Evolutionary conservation across 2,797 vertebrate genomes (phyloP).

Genomic region (Spatula clypeata): DNA sequence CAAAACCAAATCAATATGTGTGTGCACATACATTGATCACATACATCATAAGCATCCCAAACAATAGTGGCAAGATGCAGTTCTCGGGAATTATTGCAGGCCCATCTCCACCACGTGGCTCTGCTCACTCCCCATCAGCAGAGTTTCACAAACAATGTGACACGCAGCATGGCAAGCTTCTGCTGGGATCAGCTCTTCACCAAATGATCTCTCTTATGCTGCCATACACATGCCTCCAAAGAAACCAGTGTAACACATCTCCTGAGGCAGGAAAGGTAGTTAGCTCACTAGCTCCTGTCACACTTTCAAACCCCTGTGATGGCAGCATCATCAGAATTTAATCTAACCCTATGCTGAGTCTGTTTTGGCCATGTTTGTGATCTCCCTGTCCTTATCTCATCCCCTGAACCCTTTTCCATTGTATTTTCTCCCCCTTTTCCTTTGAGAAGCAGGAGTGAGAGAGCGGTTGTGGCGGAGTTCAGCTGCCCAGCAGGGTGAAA

Average conservation of each 20-base stretch:
- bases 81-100: background rate
- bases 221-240: rapidly evolving
- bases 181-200: background rate
- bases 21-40: background rate
- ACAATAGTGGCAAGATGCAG: background rate
- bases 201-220: background rate
- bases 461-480: no score
- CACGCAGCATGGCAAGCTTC: rapidly evolving
- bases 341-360: no score
- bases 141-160: background rate
- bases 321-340: background rate
- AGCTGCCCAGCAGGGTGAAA: no score
- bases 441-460: no score
- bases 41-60: rapidly evolving
- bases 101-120: background rate
- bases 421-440: no score
- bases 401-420: no score
- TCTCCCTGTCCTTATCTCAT: no score
- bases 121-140: background rate
- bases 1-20: background rate
- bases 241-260: background rate
- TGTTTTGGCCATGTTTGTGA: no score
- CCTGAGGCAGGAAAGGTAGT: background rate
- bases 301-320: background rate
- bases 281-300: background rate